A percentile compares a stretch with the other conserved stretches of the same genome.
These are phyloP conservation scores for Acropora tenuis DNA, from an alignment of 64 coral and sea anemone genomes.

Conservation along the genomic window DNA sequence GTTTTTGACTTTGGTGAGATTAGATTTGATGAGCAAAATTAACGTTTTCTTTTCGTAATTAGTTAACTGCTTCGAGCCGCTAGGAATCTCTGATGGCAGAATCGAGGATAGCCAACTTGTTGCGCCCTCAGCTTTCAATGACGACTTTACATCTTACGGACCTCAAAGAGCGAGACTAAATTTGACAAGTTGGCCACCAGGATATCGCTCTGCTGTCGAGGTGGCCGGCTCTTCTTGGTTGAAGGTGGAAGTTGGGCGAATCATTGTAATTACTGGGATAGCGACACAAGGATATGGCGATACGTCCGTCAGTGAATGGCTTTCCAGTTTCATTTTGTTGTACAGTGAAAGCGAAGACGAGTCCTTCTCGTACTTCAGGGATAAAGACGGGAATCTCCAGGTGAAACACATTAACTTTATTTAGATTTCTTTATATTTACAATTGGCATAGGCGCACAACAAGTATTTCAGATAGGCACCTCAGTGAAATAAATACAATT, in stretches of 20 bases:
- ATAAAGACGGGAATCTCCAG: neutral
- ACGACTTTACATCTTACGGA: conserved; percentile 36
- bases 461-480: neutral
- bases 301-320: conserved; percentile 20
- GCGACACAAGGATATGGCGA: conserved; percentile 66
- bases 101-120: conserved; percentile 25
- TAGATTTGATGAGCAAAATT: neutral
- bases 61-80: conserved; percentile 32
- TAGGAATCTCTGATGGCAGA: conserved; percentile 51
- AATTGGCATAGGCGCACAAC: neutral
- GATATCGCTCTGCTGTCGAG: conserved; percentile 6
- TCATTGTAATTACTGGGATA: conserved; percentile 35
- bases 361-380: neutral
- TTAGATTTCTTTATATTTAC: neutral
- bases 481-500: too few relatives aligned
- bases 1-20: neutral
- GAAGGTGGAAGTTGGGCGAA: conserved; percentile 30
- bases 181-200: neutral
- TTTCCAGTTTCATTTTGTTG: conserved; percentile 2
- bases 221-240: neutral
- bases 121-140: conserved; percentile 10
- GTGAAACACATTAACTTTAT: neutral
- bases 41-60: neutral
- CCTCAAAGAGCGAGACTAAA: conserved; percentile 36
- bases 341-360: conserved; percentile 15